Conservation (phyloP, 2,888 invertebrate genomes). For the Phlogophora meticulosa region DNA sequence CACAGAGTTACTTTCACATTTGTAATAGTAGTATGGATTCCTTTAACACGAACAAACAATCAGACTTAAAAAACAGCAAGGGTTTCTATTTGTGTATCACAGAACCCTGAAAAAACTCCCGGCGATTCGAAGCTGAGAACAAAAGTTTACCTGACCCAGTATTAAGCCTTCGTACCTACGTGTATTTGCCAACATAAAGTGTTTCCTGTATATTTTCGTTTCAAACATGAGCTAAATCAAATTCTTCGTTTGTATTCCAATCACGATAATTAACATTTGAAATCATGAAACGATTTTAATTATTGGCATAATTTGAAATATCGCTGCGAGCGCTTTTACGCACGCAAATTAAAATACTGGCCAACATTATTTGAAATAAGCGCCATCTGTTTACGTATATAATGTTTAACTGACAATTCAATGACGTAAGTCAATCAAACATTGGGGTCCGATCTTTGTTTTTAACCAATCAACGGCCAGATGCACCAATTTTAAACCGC, state of each 20-base stretch:
- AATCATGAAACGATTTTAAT: slow-evolving; percentile 62
- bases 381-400: not conserved
- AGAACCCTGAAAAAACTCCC: slow-evolving; percentile 48
- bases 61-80: no score
- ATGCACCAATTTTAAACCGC: no score
- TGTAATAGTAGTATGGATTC: no score
- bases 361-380: not conserved
- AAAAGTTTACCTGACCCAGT: slow-evolving; percentile 75
- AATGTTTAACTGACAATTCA: slow-evolving; percentile 3
- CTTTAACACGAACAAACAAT: no score
- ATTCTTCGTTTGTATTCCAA: slow-evolving; percentile 40
- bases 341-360: slow-evolving; percentile 26
- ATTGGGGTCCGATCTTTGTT: no score
- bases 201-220: slow-evolving; percentile 45
- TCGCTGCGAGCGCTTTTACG: slow-evolving; percentile 25
- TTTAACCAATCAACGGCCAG: no score
- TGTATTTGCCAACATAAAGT: slow-evolving; percentile 56
- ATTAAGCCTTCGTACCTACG: slow-evolving; percentile 29
- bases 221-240: slow-evolving; percentile 45
- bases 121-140: slow-evolving; percentile 48
- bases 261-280: slow-evolving; percentile 58
- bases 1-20: no score
- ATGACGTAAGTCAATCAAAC: no score
- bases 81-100: not conserved
- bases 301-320: slow-evolving; percentile 58